Conservation (phyloP, 2,797 vertebrate species). For the Scolopax rusticola region DNA sequence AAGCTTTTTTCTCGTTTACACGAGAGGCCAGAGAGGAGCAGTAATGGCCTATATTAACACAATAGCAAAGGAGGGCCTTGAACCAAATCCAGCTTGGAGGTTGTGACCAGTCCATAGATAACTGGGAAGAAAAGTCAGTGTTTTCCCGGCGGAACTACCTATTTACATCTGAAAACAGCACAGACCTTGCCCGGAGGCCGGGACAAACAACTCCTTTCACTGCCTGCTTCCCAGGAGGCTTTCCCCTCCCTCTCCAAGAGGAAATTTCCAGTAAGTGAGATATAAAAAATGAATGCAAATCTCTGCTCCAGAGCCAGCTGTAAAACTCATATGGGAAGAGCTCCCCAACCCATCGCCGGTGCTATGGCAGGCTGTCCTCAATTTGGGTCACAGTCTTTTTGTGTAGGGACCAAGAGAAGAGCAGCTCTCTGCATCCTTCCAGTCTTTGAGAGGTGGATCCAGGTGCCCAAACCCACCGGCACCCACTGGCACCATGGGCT, state of each 20-base stretch:
- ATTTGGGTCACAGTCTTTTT: neutral
- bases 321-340: neutral
- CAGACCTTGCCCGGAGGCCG: neutral
- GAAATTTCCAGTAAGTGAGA: constrained; percentile 29
- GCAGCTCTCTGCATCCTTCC: neutral
- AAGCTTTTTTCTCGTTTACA: neutral
- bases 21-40: neutral
- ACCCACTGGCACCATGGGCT: neutral
- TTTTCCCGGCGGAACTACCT: neutral
- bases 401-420: neutral
- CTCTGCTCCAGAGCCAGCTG: neutral
- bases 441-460: neutral
- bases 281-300: constrained; percentile 16
- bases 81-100: neutral
- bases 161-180: constrained; percentile 56
- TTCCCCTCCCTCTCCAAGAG: neutral
- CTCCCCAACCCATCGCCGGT: accelerated
- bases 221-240: constrained; percentile 2
- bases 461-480: neutral
- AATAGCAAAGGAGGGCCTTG: constrained; percentile 21
- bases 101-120: neutral
- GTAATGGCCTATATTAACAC: neutral
- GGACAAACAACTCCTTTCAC: constrained; percentile 31
- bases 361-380: neutral
- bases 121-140: constrained; percentile 21